A percentile compares a stretch with the other conserved stretches of the same genome.
These are phyloP conservation scores for Heliconius hewitsoni DNA, from an alignment of 1,140 invertebrate genomes.

Conservation along the genomic window DNA sequence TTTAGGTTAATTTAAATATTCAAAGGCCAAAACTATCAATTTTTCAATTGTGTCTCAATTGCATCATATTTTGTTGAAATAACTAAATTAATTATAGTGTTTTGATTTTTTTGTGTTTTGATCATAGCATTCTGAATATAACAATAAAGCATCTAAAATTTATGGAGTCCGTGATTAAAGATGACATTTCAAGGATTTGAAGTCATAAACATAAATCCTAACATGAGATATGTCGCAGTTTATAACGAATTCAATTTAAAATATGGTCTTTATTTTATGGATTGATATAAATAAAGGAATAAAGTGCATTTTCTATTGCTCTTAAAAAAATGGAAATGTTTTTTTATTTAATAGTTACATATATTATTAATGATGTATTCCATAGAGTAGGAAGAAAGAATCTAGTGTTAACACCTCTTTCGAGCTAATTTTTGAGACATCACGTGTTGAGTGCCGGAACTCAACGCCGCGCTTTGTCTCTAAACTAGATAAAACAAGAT, in stretches of 20 bases:
- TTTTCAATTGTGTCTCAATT: not conserved
- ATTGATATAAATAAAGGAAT: not conserved
- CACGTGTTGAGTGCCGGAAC: not conserved
- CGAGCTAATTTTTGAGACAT: not conserved
- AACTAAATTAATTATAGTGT: not conserved
- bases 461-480: not conserved
- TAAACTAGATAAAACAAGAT: no score
- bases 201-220: conserved; percentile 3
- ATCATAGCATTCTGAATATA: not conserved
- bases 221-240: not conserved
- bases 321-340: no score
- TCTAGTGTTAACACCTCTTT: not conserved
- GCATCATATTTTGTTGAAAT: not conserved
- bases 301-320: not conserved
- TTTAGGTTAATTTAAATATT: no score
- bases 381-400: not conserved
- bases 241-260: not conserved
- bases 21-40: not conserved
- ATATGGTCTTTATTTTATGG: not conserved
- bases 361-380: no score
- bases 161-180: conserved; percentile 11
- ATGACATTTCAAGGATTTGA: not conserved
- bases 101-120: not conserved
- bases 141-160: not conserved
- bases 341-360: no score